Evolutionary conservation across 2,888 invertebrate genomes (phyloP), one percentile per base, ranked within the genome.

Genomic region (Nebria brevicollis): DNA sequence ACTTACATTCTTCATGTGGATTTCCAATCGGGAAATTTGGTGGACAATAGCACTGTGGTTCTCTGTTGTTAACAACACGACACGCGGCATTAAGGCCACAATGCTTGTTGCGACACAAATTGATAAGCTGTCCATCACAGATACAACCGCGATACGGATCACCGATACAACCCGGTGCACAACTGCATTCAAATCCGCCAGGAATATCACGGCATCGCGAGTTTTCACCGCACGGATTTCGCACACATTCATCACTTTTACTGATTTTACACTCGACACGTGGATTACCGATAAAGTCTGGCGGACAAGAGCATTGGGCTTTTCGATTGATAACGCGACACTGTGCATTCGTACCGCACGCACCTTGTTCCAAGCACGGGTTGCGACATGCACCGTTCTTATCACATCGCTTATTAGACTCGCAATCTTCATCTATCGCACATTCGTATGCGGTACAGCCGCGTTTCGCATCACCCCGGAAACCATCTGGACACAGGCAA

Each of bases 61-160:
- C 92, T 82, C 91, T 91, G 70, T 91, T 92, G 83, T 92, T 91
- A 74, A 92, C 90, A 68, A 95, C 93, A 84, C 93, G 92, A 87
- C 97, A 97, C 77, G 93, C 93, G 1, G 97, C 97, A 86, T 96
- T 96, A 64, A 92, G 91, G 20, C 97, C 97, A 87, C 97, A 97
- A 65, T 93, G 90, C 85, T 94, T 94, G 84, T 94, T 92, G 83
- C 93, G 93, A 86, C 97, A 97, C n/a, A 94, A 92, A 87, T 94
- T 94, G 85, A 93, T 92, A 74, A 90, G 88, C 13, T 90, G 90
- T 34, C 90, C 92, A 74, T 94, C 94, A 87, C 97, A 97, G 81
- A 94, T 91, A 86, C 97, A 97, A 82, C 95, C 95, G 84, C 92
- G 92, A 86, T 94, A 93, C 20, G 96, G 94, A 89, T 96, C 95